Conservation (phyloP, 92 coral and sea anemone genomes). For the Porites lobata region DNA sequence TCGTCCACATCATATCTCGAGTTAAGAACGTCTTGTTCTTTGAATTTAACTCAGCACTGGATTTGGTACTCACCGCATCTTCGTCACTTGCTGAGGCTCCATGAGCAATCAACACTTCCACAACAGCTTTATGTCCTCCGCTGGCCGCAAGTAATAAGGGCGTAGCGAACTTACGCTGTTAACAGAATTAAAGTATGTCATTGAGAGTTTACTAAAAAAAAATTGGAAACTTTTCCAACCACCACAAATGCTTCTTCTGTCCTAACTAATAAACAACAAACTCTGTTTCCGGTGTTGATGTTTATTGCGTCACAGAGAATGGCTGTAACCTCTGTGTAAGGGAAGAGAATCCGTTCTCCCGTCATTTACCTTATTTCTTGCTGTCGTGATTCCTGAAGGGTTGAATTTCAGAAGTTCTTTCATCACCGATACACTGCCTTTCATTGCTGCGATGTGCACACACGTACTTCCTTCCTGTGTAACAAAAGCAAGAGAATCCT, state of each 20-base stretch:
- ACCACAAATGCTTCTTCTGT: not conserved
- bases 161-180: constrained; percentile 94
- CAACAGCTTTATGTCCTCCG: constrained; percentile 98
- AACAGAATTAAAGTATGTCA: not conserved
- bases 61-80: constrained; percentile 83
- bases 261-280: too few species aligned
- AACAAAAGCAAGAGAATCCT: not conserved
- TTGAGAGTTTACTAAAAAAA: not conserved
- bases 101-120: constrained; percentile 87
- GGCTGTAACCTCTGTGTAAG: not conserved
- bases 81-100: constrained; percentile 96
- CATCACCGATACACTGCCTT: constrained; percentile 96
- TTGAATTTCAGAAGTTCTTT: constrained; percentile 85
- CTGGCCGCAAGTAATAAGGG: constrained; percentile 98
- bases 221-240: not conserved
- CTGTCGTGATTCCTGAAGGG: constrained; percentile 77
- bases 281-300: too few species aligned
- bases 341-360: not conserved
- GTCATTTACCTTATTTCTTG: constrained; percentile 80
- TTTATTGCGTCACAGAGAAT: too few species aligned
- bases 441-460: constrained; percentile 97
- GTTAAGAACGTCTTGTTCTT: too few species aligned
- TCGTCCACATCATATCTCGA: too few species aligned
- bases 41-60: not conserved
- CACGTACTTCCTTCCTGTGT: constrained; percentile 96